Evolutionary conservation across 1,140 invertebrate species (phyloP).

Genomic region (Fopius arisanus): DNA sequence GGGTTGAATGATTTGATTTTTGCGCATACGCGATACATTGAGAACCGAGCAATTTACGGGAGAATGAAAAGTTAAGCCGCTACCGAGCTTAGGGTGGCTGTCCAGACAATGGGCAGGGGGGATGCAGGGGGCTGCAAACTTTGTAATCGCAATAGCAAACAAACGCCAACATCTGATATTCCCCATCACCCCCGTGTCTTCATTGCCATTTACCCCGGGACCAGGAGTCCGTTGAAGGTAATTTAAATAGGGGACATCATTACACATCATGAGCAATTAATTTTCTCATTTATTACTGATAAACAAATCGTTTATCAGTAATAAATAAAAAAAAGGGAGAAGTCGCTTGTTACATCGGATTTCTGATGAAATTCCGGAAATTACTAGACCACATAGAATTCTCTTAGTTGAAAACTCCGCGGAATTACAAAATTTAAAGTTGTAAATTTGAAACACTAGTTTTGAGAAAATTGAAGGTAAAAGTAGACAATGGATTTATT

Average conservation of each 20-base stretch:
- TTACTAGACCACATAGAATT: no score
- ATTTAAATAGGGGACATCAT: slow-evolving; percentile 36
- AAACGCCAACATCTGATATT: slow-evolving; percentile 28
- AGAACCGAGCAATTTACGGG: slow-evolving; percentile 35
- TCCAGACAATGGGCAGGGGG: not conserved
- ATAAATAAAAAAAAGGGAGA: no score
- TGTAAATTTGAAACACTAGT: no score
- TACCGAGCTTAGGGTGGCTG: slow-evolving; percentile 20
- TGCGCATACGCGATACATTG: slow-evolving; percentile 16
- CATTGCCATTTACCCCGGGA: not conserved
- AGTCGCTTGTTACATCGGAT: no score
- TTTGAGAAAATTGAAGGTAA: no score
- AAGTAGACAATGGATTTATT: no score
- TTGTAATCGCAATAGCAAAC: slow-evolving; percentile 36
- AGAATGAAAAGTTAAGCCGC: slow-evolving; percentile 39
- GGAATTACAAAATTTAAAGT: no score
- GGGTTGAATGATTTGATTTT: not conserved
- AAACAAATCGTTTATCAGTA: no score
- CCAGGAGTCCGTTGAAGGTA: slow-evolving; percentile 19
- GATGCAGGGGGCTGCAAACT: slow-evolving; percentile 29
- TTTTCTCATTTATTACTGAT: no score
- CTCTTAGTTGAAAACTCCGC: no score
- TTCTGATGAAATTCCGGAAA: no score
- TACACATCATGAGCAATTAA: slow-evolving; percentile 17
- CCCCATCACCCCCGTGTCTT: slow-evolving; percentile 20